Conservation (phyloP, 2,888 invertebrate species). For the Spicauda simplicius region DNA sequence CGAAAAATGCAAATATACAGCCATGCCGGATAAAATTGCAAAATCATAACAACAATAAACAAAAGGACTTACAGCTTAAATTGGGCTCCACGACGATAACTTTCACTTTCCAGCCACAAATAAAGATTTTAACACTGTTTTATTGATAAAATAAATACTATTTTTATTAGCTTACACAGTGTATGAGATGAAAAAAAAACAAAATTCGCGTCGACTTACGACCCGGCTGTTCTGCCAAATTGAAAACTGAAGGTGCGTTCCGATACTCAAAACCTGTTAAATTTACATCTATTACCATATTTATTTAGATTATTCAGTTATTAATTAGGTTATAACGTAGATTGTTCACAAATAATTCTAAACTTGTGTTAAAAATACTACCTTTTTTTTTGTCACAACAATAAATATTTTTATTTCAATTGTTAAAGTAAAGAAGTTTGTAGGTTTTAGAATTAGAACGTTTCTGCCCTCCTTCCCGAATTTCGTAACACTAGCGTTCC, state of each 20-base stretch:
- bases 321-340: neutral
- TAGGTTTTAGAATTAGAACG: neutral
- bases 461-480: neutral
- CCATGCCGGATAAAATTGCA: constrained; percentile 19
- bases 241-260: constrained; percentile 1
- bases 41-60: constrained; percentile 46
- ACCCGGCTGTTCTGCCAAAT: constrained; percentile 22
- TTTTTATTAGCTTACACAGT: neutral
- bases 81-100: constrained; percentile 70
- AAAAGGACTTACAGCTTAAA: constrained; percentile 57
- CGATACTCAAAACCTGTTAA: neutral
- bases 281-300: too few species aligned
- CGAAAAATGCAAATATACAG: neutral
- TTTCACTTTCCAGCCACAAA: constrained; percentile 21
- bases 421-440: neutral
- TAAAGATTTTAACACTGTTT: neutral
- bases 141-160: neutral
- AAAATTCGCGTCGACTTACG: constrained; percentile 16
- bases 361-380: too few species aligned
- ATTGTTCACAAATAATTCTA: too few species aligned
- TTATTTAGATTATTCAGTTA: too few species aligned
- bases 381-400: too few species aligned
- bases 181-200: neutral
- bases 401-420: too few species aligned
- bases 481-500: constrained; percentile 14